Base-by-base conservation (phyloP, 1,140 invertebrate species). In the Drosophila ironensis region DNA sequence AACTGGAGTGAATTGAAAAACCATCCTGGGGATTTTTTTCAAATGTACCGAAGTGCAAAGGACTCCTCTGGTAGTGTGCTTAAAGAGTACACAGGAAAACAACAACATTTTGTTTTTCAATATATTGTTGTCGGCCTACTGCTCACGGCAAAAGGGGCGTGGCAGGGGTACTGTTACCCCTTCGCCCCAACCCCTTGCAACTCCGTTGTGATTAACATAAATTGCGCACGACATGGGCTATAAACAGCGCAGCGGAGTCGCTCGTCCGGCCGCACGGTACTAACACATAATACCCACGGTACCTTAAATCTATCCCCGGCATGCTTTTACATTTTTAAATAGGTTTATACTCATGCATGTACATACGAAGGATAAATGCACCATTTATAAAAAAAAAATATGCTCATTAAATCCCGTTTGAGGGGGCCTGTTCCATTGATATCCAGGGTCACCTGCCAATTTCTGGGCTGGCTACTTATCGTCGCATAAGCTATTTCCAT, bases 181-280 rank as follows among this genome's bases (percentile, higher is more conserved):
- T 30, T 25, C n/a, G 35, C 37, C 27, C 6, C n/a, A 22, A 17
- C 14, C 44, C 22, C 19, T 33, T 41, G 45, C 24, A 71, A 47
- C 66, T 71, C 45, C 52, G 66, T 30, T 40, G 64, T 70, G 72
- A 75, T 75, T 75, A 75, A 75, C 72, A 76, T 75, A 76, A 75
- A 75, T 75, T 75, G 72, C 72, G 72, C 72, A 75, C 72, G 72
- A 57, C 72, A 76, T 70, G 72, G 50, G 35, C 72, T 51, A 63
- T 51, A 61, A 59, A 74, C 41, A 60, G 27, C 33, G 44, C 28
- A 61, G 44, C 27, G 35, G 50, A 53, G 24, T 38, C 40, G 56
- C 14, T 19, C 30, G 3, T 28, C 41, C 25, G 25, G 25, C n/a
- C 22, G 25, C 27, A 16, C 41, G 11, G n/a, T n/a, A n/a, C n/a